A percentile compares a stretch with the other conserved stretches of the same genome.
Conservation (phyloP, 2,113 vertebrate species). For the Nothocercus nigrocapillus region DNA sequence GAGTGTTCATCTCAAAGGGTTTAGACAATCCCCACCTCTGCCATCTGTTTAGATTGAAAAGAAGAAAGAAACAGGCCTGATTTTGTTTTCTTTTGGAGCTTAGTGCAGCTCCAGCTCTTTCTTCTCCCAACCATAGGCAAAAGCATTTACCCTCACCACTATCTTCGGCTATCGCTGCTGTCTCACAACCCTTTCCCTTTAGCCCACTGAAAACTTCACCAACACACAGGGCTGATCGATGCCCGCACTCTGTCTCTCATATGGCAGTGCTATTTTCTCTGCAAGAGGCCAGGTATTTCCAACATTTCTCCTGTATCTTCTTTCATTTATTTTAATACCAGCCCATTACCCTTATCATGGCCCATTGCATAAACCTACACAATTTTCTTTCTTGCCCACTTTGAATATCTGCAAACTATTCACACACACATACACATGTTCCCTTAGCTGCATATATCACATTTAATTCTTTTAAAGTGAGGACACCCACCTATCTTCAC, state of each 20-base stretch:
- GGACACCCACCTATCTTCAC: not conserved
- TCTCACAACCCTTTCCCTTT: not conserved
- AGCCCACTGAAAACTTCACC: not conserved
- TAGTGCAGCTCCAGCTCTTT: too few relatives aligned
- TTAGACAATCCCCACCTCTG: not conserved
- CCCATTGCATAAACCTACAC: conserved; percentile 32
- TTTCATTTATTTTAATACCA: conserved; percentile 7
- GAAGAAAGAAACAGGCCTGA: not conserved
- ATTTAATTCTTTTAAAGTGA: conserved; percentile 41
- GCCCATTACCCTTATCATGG: not conserved
- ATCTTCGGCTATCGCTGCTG: not conserved
- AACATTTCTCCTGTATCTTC: not conserved
- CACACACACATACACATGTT: not conserved
- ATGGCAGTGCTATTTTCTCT: not conserved
- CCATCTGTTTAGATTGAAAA: not conserved
- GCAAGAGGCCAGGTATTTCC: not conserved
- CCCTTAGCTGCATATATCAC: not conserved
- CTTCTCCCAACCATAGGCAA: too few relatives aligned
- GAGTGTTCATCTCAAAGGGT: not conserved
- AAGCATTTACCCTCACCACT: not conserved
- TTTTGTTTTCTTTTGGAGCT: not conserved
- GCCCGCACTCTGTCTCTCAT: not conserved
- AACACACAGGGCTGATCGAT: not conserved
- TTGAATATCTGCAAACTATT: not conserved
- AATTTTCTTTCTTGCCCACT: conserved; percentile 10